These are phyloP conservation scores for Percopsis omiscomaycus DNA, from an alignment of 2,797 vertebrate species.

Conservation along the genomic window DNA sequence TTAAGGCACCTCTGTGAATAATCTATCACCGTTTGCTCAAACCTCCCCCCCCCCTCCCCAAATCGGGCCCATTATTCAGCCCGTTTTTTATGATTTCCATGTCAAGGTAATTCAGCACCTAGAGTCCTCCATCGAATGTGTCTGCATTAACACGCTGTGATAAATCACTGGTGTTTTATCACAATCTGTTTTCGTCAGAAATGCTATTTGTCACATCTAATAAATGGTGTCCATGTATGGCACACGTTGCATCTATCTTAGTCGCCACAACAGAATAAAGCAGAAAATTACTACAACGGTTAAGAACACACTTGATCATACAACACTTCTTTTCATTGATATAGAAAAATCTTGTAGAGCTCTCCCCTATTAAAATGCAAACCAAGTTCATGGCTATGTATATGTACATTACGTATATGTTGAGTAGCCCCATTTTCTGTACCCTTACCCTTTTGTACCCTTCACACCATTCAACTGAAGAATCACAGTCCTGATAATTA, in stretches of 20 bases:
- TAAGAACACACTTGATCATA: neutral
- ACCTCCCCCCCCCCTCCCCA: constrained; percentile 34
- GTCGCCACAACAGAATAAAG: neutral
- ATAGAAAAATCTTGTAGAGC: neutral
- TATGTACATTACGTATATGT: constrained; percentile 17
- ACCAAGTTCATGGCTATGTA: constrained; percentile 23
- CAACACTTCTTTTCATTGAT: constrained; percentile 1
- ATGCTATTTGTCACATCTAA: constrained; percentile 30
- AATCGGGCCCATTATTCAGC: constrained; percentile 50
- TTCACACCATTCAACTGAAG: constrained; percentile 34
- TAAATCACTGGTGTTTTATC: constrained; percentile 31
- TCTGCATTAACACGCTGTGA: constrained; percentile 32
- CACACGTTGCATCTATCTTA: constrained; percentile 16
- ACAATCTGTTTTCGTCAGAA: constrained; percentile 12
- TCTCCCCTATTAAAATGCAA: neutral
- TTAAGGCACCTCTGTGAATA: constrained; percentile 65
- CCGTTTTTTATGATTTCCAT: constrained; percentile 32
- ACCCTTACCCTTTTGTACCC: constrained; percentile 42
- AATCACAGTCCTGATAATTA: constrained; percentile 64
- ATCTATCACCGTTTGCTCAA: constrained; percentile 63
- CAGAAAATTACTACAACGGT: neutral
- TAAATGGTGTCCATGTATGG: constrained; percentile 26
- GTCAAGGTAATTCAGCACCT: constrained; percentile 33
- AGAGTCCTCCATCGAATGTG: constrained; percentile 36
- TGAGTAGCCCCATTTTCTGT: constrained; percentile 18